Evolutionary conservation across 2,888 invertebrate genomes (phyloP), one percentile per base, ranked within the genome.

Genomic region (Sminthurides aquaticus): DNA sequence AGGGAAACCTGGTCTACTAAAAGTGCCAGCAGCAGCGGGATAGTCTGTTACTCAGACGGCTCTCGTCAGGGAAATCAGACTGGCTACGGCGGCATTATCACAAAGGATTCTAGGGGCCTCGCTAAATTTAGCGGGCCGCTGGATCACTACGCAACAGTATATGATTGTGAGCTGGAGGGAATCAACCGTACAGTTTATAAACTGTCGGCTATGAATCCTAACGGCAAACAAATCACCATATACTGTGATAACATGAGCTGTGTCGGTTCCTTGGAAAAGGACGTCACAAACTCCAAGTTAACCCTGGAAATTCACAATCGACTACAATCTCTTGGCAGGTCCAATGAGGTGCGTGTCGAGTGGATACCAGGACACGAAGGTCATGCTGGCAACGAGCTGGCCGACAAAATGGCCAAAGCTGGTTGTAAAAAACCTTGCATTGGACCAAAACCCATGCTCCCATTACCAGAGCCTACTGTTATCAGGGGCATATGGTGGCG

Each of bases 331-430:
- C 8, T 52, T 22, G 52, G 52, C 20, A 18, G 15, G 5, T 20
- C 22, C 18, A 20, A 22, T 22, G 20, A 52, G 15, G 20, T 52
- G 11, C 5, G 15, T 5, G 20, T 52, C 20, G 52, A 8, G 22
- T 52, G 52, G 52, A 22, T 52, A 8, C 52, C 24, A 8, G 20
- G 56, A 55, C 34, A 25, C 2, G 25, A 26, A n/a, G 43, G 43
- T 15, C 25, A 62, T 49, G 25, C 22, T 34, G 56, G 55, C 43
- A 55, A 62, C 56, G 43, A 62, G 58, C 56, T 65, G 56, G 61
- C 59, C 49, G 64, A 66, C 43, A 5, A 15, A 11, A 5, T 34
- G 43, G 43, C 43, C 5, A 34, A 34, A 15, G 43, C 43, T 5
- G 43, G 8, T 15, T 34, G 43, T 34, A 15, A 15, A 11, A 5